These are phyloP conservation scores for Paramuricea clavata DNA, from an alignment of 92 coral and sea anemone species.

Conservation along the genomic window DNA sequence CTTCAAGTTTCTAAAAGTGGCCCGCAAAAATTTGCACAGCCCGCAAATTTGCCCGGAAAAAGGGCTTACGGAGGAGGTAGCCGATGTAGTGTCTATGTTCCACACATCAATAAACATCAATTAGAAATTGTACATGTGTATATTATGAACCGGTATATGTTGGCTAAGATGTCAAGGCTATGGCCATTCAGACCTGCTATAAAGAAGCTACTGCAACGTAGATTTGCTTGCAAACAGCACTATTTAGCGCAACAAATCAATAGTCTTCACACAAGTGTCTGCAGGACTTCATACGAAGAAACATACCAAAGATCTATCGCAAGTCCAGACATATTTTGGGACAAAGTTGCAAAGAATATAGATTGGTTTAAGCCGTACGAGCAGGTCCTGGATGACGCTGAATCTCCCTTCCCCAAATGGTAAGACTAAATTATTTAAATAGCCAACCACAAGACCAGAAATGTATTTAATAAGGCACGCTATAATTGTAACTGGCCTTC, in stretches of 20 bases:
- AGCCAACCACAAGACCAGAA: background rate
- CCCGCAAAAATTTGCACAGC: no score
- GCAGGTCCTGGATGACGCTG: slow-evolving; percentile 77
- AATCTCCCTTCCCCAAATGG: slow-evolving; percentile 95
- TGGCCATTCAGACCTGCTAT: background rate
- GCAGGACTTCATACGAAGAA: slow-evolving; percentile 65
- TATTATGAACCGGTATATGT: background rate
- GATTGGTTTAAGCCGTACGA: slow-evolving; percentile 89
- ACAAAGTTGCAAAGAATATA: slow-evolving; percentile 77
- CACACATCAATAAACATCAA: no score
- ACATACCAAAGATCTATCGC: slow-evolving; percentile 79
- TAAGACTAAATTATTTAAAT: slow-evolving; percentile 50
- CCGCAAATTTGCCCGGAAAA: no score
- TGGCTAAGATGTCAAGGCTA: background rate
- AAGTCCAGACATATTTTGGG: slow-evolving; percentile 87
- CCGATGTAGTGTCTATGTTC: no score
- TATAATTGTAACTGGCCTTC: background rate
- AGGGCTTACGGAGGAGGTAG: no score
- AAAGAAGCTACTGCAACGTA: background rate
- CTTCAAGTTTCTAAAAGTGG: no score
- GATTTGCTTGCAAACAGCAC: background rate
- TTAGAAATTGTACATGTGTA: no score
- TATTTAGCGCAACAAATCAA: background rate
- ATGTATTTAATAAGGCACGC: no score
- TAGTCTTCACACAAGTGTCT: slow-evolving; percentile 4